Evolutionary conservation across 2,113 vertebrate genomes (phyloP), one percentile per base, ranked within the genome.

Genomic region (Cichladusa arquata): DNA sequence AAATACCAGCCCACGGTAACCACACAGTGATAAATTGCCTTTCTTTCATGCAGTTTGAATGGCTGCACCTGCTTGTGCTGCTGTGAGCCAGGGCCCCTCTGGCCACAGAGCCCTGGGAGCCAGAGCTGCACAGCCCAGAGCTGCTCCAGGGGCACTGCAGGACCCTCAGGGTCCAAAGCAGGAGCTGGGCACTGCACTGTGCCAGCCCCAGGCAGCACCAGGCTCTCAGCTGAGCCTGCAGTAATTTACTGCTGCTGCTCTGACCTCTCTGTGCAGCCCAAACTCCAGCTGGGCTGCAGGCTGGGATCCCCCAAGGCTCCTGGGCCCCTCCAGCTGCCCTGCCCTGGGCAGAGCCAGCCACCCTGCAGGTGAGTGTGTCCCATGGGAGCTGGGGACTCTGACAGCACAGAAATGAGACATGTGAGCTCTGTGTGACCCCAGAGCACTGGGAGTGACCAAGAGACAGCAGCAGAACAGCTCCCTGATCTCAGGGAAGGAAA

Each of bases 71-170:
- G 19, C 7, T 18, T 34, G 18, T 13, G 36, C 7, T 22, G 77
- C 45, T 19, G 2, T 11, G 13, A 5, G 1, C 23, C n/a, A 31
- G 48, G 36, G 36, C 24, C 17, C 9, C 5, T 48, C 1, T 9
- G 62, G 9, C 4, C 16, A 19, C 1, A 19, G 34, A 40, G 25
- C 11, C 7, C 6, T 0, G 17, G 29, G 14, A 2, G 17, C 1
- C 53, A 42, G 40, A 42, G 40, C 40, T 40, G 40, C 16, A 8
- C 3, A 2, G 17, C 1, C 53, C 58, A 28, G 8, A 34, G 84
- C 53, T n/a, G 31, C 5, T 19, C 56, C 34, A 3, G 1, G 38
- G 29, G 7, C n/a, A 42, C 4, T 7, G 72, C 60, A 51, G 77
- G 38, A 54, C 34, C 7, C 6, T 14, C 5, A 23, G 9, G 25